These are phyloP conservation scores for Phyllotreta cruciferae DNA, from an alignment of 2,888 invertebrate genomes.

Conservation along the genomic window DNA sequence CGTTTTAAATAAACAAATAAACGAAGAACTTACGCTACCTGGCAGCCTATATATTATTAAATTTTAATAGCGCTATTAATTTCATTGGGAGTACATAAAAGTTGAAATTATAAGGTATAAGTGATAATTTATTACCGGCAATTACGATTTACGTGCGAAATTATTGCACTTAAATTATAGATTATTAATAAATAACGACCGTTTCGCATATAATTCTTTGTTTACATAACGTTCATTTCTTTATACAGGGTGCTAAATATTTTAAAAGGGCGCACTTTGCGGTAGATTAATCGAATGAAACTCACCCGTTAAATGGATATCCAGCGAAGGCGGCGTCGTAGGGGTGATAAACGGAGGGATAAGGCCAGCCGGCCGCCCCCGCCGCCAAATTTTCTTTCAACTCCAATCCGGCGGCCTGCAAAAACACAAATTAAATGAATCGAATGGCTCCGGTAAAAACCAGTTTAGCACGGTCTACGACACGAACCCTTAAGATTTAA, in stretches of 20 bases:
- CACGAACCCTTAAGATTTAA: no score
- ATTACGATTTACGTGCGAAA: slow-evolving; percentile 12
- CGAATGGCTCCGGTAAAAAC: not conserved
- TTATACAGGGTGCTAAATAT: slow-evolving; percentile 43
- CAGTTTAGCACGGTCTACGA: not conserved
- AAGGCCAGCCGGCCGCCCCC: slow-evolving; percentile 86
- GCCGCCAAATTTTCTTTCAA: slow-evolving; percentile 87
- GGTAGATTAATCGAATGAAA: slow-evolving; percentile 46
- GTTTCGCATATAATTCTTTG: no score
- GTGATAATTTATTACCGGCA: slow-evolving; percentile 7
- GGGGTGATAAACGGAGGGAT: slow-evolving; percentile 91
- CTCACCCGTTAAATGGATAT: slow-evolving; percentile 96
- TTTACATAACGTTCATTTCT: slow-evolving; percentile 44
- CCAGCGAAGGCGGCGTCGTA: slow-evolving; percentile 93
- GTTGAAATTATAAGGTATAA: slow-evolving; percentile 11
- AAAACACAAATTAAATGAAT: slow-evolving; percentile 30
- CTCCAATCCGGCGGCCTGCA: slow-evolving; percentile 84
- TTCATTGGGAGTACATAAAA: slow-evolving; percentile 8
- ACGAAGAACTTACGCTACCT: no score
- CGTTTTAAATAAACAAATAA: no score
- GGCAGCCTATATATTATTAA: no score
- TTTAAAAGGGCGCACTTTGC: slow-evolving; percentile 34
- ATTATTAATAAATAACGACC: no score
- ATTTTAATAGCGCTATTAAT: slow-evolving; percentile 3
- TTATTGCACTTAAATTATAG: no score